Evolutionary conservation across 35 echinoderm and acorn worm genomes (phyloP).

Genomic region (Apostichopus californicus): DNA sequence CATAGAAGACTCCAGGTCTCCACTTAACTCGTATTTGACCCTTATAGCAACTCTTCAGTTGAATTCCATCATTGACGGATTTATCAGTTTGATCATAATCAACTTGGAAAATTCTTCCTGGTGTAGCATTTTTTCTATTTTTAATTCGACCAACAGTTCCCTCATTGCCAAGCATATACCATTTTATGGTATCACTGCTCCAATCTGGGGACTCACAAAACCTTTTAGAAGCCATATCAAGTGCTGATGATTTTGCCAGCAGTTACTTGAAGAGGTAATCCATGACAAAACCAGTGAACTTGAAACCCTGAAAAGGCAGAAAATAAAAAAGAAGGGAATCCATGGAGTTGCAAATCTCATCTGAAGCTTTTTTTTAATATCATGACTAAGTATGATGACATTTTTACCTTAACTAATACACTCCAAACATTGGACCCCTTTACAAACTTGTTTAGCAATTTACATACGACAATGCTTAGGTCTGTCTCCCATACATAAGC

Average conservation of each 20-base stretch:
- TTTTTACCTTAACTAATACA: no score
- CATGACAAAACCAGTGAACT: neutral
- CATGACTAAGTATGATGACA: no score
- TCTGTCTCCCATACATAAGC: no score
- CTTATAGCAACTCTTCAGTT: neutral
- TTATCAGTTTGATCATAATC: neutral
- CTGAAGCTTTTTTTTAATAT: no score
- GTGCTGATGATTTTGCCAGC: neutral
- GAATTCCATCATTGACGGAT: neutral
- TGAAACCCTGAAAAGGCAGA: no score
- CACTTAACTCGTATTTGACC: neutral
- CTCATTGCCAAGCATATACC: neutral
- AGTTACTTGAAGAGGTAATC: neutral
- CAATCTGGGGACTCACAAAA: neutral
- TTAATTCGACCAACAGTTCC: neutral
- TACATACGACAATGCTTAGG: no score
- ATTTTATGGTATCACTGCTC: neutral
- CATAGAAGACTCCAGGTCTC: neutral
- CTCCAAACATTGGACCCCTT: no score
- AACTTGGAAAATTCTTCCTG: slow-evolving; percentile 17
- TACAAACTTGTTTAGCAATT: no score
- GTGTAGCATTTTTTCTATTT: neutral
- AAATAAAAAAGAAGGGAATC: no score
- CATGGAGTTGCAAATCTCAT: no score
- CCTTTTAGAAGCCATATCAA: neutral